phyloP scores from a whole-genome alignment of 30 jellyfish, hydroid and myxozoan species.

The Clytia hemisphaerica region DNA sequence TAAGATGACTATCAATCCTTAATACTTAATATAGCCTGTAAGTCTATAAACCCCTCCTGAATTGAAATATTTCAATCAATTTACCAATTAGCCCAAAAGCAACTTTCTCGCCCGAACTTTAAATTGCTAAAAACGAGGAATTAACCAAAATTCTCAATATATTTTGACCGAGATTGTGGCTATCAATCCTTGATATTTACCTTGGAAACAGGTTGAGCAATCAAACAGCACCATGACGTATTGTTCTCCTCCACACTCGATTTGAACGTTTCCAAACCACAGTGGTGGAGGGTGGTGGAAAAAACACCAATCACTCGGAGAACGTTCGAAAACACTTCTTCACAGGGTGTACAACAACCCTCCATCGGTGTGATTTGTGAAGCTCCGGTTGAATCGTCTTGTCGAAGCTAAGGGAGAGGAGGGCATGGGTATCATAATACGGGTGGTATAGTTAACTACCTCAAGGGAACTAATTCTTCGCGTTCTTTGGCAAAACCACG shows the following conservation, averaged over 20 bases:
- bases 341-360: constrained; percentile 20
- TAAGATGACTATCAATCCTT: no score
- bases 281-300: constrained; percentile 12
- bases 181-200: not conserved
- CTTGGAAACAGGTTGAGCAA: constrained; percentile 15
- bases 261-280: constrained; percentile 34
- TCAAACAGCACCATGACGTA: constrained; percentile 10
- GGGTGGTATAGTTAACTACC: no score
- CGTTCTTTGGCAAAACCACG: no score
- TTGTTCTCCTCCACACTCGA: not conserved
- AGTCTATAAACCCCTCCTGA: no score
- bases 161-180: not conserved
- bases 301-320: constrained; percentile 34
- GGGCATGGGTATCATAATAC: no score
- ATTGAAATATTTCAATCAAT: no score
- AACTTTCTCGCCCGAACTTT: no score
- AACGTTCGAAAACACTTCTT: constrained; percentile 19
- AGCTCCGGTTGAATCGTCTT: constrained; percentile 4
- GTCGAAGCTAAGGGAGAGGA: not conserved
- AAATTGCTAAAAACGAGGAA: no score
- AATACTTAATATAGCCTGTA: no score
- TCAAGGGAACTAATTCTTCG: no score
- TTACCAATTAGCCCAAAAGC: no score
- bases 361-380: constrained; percentile 7
- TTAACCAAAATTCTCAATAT: no score